Evolutionary conservation across 2,113 vertebrate species (phyloP).

Genomic region (Sturnus vulgaris): DNA sequence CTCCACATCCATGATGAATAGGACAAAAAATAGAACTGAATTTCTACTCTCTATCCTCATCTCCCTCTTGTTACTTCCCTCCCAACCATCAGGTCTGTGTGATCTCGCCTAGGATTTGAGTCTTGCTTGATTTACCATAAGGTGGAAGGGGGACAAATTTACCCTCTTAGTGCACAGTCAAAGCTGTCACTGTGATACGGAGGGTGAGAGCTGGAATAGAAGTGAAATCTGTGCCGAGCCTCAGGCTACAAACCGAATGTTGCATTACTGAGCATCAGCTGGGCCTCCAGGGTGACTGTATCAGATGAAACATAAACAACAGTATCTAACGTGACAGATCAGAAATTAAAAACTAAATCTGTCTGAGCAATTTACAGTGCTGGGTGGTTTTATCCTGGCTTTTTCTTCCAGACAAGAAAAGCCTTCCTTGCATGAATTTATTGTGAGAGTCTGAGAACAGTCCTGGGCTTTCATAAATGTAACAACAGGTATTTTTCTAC

Average conservation of each 20-base stretch:
- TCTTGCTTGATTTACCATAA: not conserved
- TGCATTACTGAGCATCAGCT: not conserved
- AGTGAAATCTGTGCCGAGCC: not conserved
- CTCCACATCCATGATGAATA: not conserved
- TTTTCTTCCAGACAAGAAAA: constrained; percentile 1
- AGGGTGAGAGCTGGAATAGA: not conserved
- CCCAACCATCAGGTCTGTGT: not conserved
- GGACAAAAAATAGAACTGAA: not conserved
- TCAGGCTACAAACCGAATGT: not conserved
- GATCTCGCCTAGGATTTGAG: not conserved
- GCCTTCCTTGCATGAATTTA: not conserved
- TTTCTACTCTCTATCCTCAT: not conserved
- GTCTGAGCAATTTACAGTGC: not conserved
- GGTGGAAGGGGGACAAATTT: not conserved
- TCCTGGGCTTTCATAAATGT: not conserved
- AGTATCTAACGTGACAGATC: not conserved
- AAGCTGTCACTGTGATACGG: not conserved
- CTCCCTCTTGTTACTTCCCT: not conserved
- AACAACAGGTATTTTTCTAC: not conserved
- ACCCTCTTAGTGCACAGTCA: not conserved
- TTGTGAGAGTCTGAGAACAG: not conserved
- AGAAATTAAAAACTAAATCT: constrained; percentile 42
- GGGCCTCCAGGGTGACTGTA: not conserved
- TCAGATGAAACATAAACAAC: constrained; percentile 17
- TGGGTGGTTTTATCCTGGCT: not conserved